A percentile compares a stretch with the other conserved stretches of the same genome.
phyloP scores from a whole-genome alignment of 2,888 invertebrate genomes.

The Lampropteryx suffumata region DNA sequence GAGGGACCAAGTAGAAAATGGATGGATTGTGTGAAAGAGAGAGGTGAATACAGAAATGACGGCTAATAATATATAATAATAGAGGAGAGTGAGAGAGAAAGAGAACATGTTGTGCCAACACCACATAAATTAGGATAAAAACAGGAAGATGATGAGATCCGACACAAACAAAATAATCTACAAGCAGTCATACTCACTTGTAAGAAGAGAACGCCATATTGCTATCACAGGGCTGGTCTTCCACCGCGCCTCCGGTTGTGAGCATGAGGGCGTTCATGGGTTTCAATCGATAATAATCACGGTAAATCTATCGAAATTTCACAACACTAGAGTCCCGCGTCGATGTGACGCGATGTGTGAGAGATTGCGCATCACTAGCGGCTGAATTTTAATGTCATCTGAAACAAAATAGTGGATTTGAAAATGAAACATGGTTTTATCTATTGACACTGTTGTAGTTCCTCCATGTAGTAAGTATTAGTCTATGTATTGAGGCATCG shows the following conservation, averaged over 20 bases:
- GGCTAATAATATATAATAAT: too few species aligned
- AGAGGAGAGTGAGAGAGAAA: too few species aligned
- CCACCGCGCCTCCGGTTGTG: constrained; percentile 68
- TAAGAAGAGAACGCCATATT: constrained; percentile 78
- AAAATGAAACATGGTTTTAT: background rate
- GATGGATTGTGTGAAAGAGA: too few species aligned
- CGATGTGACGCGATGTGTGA: constrained; percentile 56
- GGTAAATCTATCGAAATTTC: constrained; percentile 41
- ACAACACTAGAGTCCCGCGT: constrained; percentile 65
- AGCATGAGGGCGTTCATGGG: constrained; percentile 77
- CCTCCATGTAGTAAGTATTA: too few species aligned
- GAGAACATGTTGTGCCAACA: too few species aligned
- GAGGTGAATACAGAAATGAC: too few species aligned
- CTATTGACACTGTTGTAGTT: too few species aligned
- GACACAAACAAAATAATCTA: too few species aligned
- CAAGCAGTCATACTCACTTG: constrained; percentile 57
- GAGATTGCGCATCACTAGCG: constrained; percentile 65
- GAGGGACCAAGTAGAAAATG: too few species aligned
- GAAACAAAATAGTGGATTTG: constrained; percentile 40
- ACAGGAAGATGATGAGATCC: too few species aligned
- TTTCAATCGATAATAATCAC: constrained; percentile 48
- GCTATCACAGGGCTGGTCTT: constrained; percentile 73
- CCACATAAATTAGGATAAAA: too few species aligned
- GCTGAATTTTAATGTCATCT: constrained; percentile 46
- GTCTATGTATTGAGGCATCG: too few species aligned